Evolutionary conservation across 2,888 invertebrate species (phyloP), one percentile per base, ranked within the genome.

Genomic region (Brenthis daphne): DNA sequence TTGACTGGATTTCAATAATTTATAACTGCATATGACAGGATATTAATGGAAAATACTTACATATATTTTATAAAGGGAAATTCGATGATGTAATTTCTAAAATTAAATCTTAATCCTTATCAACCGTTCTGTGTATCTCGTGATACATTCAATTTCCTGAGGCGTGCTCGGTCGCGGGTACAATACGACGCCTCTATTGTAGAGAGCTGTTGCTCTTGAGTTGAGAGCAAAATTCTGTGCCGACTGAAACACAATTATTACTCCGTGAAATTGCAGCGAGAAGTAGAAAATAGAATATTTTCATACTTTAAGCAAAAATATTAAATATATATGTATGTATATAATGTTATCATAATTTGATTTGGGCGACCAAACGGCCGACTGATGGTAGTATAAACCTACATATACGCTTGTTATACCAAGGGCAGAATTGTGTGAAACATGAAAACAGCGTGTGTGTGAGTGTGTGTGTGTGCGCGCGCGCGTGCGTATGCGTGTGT

Each of bases 61-160:
- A 33, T 37, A 57, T 48, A 48, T 8, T 14, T 58, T 47, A 5
- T 29, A 29, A 24, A 4, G n/a, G 24, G 8, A 48, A 24, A n/a
- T 24, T 11, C 48, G 13, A 48, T 48, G 48, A 48, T 5, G 48
- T 58, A 48, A 48, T 58, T 58, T 48, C 11, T 14, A 8, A 48
- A 48, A 29, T 48, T n/a, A 58, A 48, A 14, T 58, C 48, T 58
- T 29, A 48, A 58, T 29, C 58, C 29, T 29, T 58, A 29, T 24
- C 47, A 58, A 58, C 48, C 48, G 48, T 48, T n/a, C 29, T 58
- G 57, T 58, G 48, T 58, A 60, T 60, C 11, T 60, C 48, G 47
- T 60, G 47, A 58, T 48, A 66, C 43, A 70, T 70, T 65, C 68
- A 70, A 70, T 70, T 70, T 70, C 43, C 70, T 55, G 68, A 63